phyloP scores from a whole-genome alignment of 2,797 vertebrate genomes.

The Hypotaenidia okinawae region DNA sequence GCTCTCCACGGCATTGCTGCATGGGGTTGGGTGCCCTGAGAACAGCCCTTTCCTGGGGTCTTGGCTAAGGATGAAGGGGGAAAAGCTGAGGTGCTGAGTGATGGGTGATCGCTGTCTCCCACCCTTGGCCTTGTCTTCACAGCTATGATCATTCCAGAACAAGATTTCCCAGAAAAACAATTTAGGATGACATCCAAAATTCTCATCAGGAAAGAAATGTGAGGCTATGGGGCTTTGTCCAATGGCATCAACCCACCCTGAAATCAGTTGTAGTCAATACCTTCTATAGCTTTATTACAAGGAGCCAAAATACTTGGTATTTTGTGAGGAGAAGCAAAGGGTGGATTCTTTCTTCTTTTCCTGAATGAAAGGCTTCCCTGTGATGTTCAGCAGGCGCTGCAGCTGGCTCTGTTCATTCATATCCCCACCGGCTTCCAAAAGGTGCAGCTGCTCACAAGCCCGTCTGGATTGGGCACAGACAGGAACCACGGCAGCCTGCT shows the following conservation, averaged over 20 bases:
- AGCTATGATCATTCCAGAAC: fast-evolving
- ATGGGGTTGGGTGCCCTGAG: not conserved
- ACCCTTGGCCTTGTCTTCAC: not conserved
- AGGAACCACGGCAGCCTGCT: not conserved
- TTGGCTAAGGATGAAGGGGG: not conserved
- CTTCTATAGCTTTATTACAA: not conserved
- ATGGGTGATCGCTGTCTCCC: fast-evolving
- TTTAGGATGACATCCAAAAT: not conserved
- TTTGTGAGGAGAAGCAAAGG: not conserved
- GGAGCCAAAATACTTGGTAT: not conserved
- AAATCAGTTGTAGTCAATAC: not conserved
- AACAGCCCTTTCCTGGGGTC: not conserved
- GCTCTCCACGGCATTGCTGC: not conserved
- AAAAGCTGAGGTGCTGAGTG: not conserved
- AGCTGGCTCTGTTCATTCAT: not conserved
- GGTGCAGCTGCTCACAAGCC: not conserved
- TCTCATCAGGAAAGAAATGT: not conserved
- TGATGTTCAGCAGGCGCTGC: not conserved
- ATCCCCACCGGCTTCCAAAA: not conserved
- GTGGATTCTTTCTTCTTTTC: not conserved
- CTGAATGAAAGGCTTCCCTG: not conserved
- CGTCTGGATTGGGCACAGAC: fast-evolving
- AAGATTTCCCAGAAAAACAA: not conserved
- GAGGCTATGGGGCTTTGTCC: not conserved
- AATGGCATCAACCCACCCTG: not conserved